Conservation (phyloP, 2,888 invertebrate genomes). For the Eupithecia centaureata region DNA sequence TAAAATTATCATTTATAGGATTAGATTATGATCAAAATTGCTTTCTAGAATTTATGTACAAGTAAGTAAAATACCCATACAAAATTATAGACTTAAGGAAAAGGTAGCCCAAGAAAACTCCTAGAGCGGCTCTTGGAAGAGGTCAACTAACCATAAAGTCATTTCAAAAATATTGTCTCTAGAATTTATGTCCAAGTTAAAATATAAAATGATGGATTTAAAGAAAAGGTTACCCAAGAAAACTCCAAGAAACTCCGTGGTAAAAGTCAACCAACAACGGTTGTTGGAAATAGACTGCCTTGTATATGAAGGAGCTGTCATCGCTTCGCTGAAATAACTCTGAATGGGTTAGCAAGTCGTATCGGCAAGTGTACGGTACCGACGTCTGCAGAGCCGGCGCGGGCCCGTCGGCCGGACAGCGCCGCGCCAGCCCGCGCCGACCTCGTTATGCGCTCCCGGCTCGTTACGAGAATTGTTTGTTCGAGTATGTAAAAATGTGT, state of each 20-base stretch:
- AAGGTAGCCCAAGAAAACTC: background rate
- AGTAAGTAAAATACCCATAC: background rate
- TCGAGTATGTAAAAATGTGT: conserved; percentile 84
- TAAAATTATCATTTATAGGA: background rate
- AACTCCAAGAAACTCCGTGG: too few species aligned
- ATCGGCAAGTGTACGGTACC: conserved; percentile 25
- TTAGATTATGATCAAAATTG: background rate
- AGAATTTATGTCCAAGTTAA: too few species aligned
- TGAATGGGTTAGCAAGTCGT: background rate
- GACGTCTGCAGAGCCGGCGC: conserved; percentile 18
- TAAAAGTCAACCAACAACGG: too few species aligned
- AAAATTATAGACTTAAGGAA: background rate
- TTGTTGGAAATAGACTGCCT: background rate
- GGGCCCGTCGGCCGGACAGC: conserved; percentile 42
- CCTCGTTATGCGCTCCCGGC: conserved; percentile 77
- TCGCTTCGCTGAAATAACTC: background rate
- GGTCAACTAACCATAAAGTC: too few species aligned
- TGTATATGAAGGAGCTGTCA: background rate
- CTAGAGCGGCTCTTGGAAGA: background rate
- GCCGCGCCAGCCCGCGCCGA: conserved; percentile 49
- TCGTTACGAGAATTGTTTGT: conserved; percentile 84
- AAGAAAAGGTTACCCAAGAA: too few species aligned
- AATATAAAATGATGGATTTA: too few species aligned
- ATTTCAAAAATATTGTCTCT: too few species aligned
- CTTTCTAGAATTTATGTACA: background rate